Conservation (phyloP, 2,888 invertebrate genomes). For the Lithophane semibrunnea region DNA sequence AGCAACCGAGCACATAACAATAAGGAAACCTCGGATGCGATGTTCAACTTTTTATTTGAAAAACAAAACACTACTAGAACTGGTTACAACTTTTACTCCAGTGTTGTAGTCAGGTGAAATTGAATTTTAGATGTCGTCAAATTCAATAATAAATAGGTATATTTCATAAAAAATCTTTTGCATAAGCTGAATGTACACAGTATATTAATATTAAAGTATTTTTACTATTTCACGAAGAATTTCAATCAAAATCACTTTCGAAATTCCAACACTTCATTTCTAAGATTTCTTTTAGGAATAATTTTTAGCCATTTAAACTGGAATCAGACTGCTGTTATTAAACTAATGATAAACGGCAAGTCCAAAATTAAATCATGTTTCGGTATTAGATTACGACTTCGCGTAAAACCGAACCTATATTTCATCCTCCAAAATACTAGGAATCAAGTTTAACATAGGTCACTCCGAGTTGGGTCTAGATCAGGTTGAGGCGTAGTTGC, state of each 20-base stretch:
- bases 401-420: slow-evolving; percentile 4
- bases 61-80: neutral
- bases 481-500: slow-evolving; percentile 20
- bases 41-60: neutral
- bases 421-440: neutral
- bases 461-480: neutral
- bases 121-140: neutral
- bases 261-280: neutral
- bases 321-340: neutral
- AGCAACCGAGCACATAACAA: neutral
- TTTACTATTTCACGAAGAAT: neutral
- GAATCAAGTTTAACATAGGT: slow-evolving; percentile 20
- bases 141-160: slow-evolving; percentile 1
- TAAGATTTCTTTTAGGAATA: neutral
- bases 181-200: neutral
- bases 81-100: neutral
- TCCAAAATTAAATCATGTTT: neutral
- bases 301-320: neutral
- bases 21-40: neutral
- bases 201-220: neutral
- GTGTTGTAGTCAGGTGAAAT: neutral
- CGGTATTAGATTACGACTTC: neutral
- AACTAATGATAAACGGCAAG: neutral
- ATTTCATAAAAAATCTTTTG: neutral
- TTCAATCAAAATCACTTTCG: neutral